A percentile compares a stretch with the other conserved stretches of the same genome.
Conservation (phyloP, 2,113 vertebrate genomes). For the Scomber japonicus region DNA sequence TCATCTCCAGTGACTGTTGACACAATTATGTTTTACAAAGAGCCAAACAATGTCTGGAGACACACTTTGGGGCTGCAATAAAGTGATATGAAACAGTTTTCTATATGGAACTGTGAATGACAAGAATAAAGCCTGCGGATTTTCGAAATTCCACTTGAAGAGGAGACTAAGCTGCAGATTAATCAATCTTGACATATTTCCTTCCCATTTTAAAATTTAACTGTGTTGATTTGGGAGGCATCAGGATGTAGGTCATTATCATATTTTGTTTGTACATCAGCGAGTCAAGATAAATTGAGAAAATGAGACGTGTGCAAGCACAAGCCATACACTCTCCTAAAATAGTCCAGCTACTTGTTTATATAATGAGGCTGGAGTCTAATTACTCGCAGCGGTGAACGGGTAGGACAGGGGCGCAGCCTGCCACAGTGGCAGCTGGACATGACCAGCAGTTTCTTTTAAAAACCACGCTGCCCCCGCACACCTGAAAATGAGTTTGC, state of each 20-base stretch:
- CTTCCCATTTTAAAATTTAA: conserved; percentile 19
- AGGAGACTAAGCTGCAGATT: conserved; percentile 9
- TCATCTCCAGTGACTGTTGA: conserved; percentile 65
- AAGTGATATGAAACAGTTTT: conserved; percentile 44
- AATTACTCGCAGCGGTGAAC: conserved; percentile 44
- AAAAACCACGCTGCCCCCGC: conserved; percentile 22
- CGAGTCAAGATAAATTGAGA: conserved; percentile 39
- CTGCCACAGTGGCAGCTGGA: conserved; percentile 58
- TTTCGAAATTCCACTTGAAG: conserved; percentile 31
- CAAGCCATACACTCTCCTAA: conserved; percentile 23
- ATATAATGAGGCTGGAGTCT: conserved; percentile 49
- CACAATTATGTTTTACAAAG: conserved; percentile 73
- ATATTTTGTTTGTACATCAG: conserved; percentile 48
- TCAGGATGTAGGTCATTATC: conserved; percentile 2
- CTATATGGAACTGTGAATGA: conserved; percentile 25
- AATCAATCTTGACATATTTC: conserved; percentile 27
- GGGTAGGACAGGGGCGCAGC: conserved; percentile 33
- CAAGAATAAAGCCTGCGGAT: conserved; percentile 36
- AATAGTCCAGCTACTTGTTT: conserved; percentile 59
- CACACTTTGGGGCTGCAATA: conserved; percentile 51
- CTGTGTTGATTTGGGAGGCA: conserved; percentile 32
- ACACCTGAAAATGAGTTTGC: conserved; percentile 60
- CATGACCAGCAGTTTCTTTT: conserved; percentile 55
- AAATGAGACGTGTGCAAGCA: conserved; percentile 30
- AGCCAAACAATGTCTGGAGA: conserved; percentile 68